Evolutionary conservation across 92 coral and sea anemone genomes (phyloP), one percentile per base, ranked within the genome.

Genomic region (Epizoanthus illoricatus): DNA sequence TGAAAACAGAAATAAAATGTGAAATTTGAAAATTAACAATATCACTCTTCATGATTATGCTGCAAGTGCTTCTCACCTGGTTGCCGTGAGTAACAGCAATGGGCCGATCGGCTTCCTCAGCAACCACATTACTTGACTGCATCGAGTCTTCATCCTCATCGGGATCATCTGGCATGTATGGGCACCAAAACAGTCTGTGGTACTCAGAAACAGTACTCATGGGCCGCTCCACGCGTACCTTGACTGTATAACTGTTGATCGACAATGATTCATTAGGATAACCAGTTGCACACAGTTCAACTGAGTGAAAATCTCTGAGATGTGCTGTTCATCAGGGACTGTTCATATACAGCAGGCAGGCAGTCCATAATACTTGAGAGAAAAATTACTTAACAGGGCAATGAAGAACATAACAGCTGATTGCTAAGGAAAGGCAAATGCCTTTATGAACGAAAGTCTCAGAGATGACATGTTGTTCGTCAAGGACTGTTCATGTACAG

Each of bases 161-260:
- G 5, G 86, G 88, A 0, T 87, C 89, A 65, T 95, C 98, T 16
- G 90, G 91, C 60, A 97, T 79, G 72, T 90, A 91, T 4, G 99
- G 98, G 79, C 94, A 91, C 99, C 99, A 97, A 19, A 91, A 80
- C 12, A 97, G 75, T 36, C 97, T 86, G 78, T 90, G 95, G 23
- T 91, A 86, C 76, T 94, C 93, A 17, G 93, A 90, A 3, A 86
- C 55, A 2, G 85, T 70, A 23, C 66, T 84, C 11, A 82, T 62
- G 7, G 94, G 66, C 54, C 94, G 89, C 79, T 94, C 91, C 69
- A 97, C 90, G 65, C 86, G 92, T 24, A 97, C 91, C 69, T 97
- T 97, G 13, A 94, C 79, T 3, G 74, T 72, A 79, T 97, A 92
- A 54, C 99, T 95, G 43, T 39, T 65, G 45, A 60, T 68, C 54